Conservation (phyloP, 2,888 invertebrate species). For the Sceliomorpha sp. region DNA sequence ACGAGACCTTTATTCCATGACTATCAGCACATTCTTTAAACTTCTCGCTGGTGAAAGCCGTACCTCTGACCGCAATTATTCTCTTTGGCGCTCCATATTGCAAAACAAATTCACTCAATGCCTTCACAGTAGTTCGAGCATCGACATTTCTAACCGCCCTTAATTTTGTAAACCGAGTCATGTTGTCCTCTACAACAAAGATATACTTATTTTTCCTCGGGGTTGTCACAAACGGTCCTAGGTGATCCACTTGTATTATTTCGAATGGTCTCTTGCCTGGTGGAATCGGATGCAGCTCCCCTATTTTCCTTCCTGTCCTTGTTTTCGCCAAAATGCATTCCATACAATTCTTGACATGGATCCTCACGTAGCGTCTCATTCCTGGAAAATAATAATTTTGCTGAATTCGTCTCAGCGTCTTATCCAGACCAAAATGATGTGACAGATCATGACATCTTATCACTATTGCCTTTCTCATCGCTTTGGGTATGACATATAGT, state of each 20-base stretch:
- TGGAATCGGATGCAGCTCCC: conserved; percentile 58
- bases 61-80: conserved; percentile 50
- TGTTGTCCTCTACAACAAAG: too few relatives aligned
- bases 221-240: conserved; percentile 47
- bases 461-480: conserved; percentile 28
- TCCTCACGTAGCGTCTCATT: conserved; percentile 24
- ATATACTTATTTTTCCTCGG: too few relatives aligned
- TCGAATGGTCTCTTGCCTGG: conserved; percentile 55
- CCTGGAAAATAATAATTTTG: conserved; percentile 55
- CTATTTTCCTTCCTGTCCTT: conserved; percentile 37
- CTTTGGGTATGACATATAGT: conserved; percentile 21
- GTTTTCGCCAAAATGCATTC: conserved; percentile 41
- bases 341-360: conserved; percentile 54
- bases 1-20: conserved; percentile 30
- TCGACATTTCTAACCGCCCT: conserved; percentile 31
- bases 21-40: conserved; percentile 36
- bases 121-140: conserved; percentile 16
- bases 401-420: conserved; percentile 19
- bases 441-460: conserved; percentile 49
- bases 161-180: too few relatives aligned
- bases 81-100: conserved; percentile 43
- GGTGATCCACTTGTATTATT: conserved; percentile 50
- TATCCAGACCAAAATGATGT: conserved; percentile 32
- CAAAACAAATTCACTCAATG: conserved; percentile 33
- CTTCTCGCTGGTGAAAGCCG: conserved; percentile 36